phyloP scores from a whole-genome alignment of 2,113 vertebrate species.

The Chionomys nivalis region DNA sequence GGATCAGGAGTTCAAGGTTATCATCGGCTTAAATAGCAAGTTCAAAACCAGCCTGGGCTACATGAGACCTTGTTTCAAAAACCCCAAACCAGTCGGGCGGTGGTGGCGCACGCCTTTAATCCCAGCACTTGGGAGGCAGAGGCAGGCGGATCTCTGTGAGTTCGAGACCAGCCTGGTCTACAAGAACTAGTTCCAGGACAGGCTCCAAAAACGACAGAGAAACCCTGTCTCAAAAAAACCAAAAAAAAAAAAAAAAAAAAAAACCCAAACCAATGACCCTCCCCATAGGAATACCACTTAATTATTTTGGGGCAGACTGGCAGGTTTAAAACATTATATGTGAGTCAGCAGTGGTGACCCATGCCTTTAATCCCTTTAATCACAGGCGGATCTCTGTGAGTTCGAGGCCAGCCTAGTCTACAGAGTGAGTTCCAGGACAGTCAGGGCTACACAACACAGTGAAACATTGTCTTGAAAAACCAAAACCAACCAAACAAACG shows the following conservation, averaged over 20 bases:
- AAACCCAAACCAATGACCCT: not conserved
- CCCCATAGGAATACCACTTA: not conserved
- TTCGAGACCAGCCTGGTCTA: no score
- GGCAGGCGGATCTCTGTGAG: no score
- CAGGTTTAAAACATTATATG: not conserved
- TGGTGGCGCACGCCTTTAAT: no score
- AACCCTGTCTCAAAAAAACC: no score
- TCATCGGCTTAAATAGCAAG: not conserved
- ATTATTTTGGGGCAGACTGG: not conserved
- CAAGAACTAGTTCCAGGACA: no score
- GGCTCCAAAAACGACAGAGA: no score
- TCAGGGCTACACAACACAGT: not conserved
- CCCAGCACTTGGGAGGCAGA: no score
- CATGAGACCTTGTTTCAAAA: not conserved
- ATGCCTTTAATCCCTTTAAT: not conserved
- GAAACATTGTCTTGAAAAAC: not conserved
- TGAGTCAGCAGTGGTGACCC: not conserved
- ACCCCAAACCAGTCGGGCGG: no score
- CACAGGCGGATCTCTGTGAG: not conserved
- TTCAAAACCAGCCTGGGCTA: not conserved
- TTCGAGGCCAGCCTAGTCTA: not conserved
- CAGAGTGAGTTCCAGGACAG: not conserved
- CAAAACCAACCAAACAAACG: not conserved
- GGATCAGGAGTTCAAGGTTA: not conserved
- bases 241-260: no score